Conservation (phyloP, 2,113 vertebrate genomes). For the Oryzias javanicus region DNA sequence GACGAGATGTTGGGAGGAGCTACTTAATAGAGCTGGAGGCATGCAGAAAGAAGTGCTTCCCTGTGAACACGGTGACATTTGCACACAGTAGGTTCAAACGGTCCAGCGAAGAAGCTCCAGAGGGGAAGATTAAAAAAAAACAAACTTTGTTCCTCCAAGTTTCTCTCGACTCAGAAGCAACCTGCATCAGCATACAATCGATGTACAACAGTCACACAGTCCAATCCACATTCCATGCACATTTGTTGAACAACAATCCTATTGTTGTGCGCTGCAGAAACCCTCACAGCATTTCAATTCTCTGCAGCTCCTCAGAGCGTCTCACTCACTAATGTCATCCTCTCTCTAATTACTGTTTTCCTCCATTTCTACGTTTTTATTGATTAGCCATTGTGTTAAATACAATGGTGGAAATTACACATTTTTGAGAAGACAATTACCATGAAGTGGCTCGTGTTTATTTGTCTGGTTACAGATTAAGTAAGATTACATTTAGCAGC, state of each 20-base stretch:
- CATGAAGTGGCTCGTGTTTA: slow-evolving; percentile 34
- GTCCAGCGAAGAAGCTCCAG: neutral
- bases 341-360: slow-evolving; percentile 63
- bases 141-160: slow-evolving; percentile 1
- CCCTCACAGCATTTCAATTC: slow-evolving; percentile 27
- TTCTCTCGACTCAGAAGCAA: slow-evolving; percentile 14
- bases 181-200: slow-evolving; percentile 1
- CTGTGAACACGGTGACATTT: slow-evolving; percentile 9
- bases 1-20: slow-evolving; percentile 11
- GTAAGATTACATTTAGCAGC: slow-evolving; percentile 29
- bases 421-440: slow-evolving; percentile 20
- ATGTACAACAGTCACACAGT: no score
- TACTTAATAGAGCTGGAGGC: slow-evolving; percentile 7
- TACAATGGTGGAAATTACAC: slow-evolving; percentile 55
- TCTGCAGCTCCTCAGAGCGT: slow-evolving; percentile 7
- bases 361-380: slow-evolving; percentile 40
- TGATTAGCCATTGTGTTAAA: slow-evolving; percentile 63
- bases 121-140: neutral
- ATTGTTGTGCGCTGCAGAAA: slow-evolving; percentile 19
- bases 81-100: neutral
- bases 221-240: no score
- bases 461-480: slow-evolving; percentile 22
- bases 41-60: slow-evolving; percentile 9
- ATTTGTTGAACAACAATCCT: slow-evolving; percentile 28
- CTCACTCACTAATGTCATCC: slow-evolving; percentile 27